A percentile compares a stretch with the other conserved stretches of the same genome.
Evolutionary conservation across 2,113 vertebrate genomes (phyloP).

Genomic region (Grammomys dolichurus): DNA sequence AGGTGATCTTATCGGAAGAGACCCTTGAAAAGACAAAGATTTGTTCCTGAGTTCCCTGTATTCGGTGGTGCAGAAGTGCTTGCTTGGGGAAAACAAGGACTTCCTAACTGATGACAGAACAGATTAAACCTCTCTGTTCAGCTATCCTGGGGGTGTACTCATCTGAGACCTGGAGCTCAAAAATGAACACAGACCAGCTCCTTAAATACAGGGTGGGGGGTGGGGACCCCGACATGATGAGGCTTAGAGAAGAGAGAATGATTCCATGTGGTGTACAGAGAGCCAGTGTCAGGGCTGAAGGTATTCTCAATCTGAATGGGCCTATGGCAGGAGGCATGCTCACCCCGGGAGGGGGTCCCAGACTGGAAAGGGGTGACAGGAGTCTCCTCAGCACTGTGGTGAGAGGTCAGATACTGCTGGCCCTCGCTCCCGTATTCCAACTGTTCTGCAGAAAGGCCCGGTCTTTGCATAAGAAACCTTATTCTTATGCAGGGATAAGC

Average conservation of each 20-base stretch:
- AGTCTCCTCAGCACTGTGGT: accelerated
- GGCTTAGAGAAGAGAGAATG: not conserved
- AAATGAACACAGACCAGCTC: not conserved
- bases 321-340: not conserved
- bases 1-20: accelerated
- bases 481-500: not conserved
- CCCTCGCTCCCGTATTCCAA: not conserved
- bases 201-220: too few relatives aligned
- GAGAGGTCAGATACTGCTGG: accelerated
- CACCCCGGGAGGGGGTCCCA: accelerated
- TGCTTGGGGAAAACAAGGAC: not conserved
- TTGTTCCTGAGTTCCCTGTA: not conserved
- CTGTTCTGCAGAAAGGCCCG: not conserved
- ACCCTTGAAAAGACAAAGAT: not conserved
- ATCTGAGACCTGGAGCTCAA: not conserved
- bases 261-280: accelerated
- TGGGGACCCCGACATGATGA: accelerated
- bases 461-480: not conserved
- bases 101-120: not conserved
- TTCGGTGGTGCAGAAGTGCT: not conserved
- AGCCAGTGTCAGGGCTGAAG: not conserved
- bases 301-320: not conserved
- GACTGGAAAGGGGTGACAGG: not conserved
- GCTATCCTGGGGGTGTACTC: not conserved
- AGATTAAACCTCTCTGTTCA: not conserved